Base-by-base conservation (phyloP, 2,113 vertebrate genomes). In the Misgurnus mizolepis region DNA sequence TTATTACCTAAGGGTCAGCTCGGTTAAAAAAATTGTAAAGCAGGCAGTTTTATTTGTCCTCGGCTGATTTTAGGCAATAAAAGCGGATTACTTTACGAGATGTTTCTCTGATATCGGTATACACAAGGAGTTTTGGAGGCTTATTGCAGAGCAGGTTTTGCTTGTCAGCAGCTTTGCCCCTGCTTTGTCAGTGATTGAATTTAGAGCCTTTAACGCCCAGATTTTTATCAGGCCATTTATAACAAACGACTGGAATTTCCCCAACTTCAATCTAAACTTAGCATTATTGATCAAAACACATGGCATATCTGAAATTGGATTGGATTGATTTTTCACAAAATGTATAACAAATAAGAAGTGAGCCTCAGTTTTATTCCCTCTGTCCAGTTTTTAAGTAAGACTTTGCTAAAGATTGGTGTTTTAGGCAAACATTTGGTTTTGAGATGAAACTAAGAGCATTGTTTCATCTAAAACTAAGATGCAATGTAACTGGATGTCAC, bases 151-250 rank as follows among this genome's bases (percentile, higher is more conserved):
- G 76, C 76, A 72, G 82, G 70, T 76, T 83, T 66, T 86, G 58
- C 71, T 83, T 83, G 82, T 84, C 85, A 84, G 79, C 79, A 39
- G 18, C 80, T 82, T 84, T 74, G 50, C 61, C 61, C 56, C 62
- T 39, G 79, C 72, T 82, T 86, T 82, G 76, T 84, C 71, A 76
- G 76, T 81, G 85, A 86, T 86, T 84, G 80, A 81, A 83, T 81
- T 79, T 83, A 76, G 80, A 81, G 71, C 82, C 58, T 81, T 73
- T 76, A 86, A 83, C 76, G 70, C 79, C 81, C 66, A 40, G 64
- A 70, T 78, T 85, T 83, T 83, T 78, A 76, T 76, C 61, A 80
- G 65, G 65, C 78, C 67, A 80, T 82, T 83, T 47, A 83, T 78
- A 82, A 78, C 84, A 80, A 83, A 80, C 49, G 81, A 74, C 78